Evolutionary conservation across 2,888 invertebrate genomes (phyloP).

Genomic region (Lottia gigantea): DNA sequence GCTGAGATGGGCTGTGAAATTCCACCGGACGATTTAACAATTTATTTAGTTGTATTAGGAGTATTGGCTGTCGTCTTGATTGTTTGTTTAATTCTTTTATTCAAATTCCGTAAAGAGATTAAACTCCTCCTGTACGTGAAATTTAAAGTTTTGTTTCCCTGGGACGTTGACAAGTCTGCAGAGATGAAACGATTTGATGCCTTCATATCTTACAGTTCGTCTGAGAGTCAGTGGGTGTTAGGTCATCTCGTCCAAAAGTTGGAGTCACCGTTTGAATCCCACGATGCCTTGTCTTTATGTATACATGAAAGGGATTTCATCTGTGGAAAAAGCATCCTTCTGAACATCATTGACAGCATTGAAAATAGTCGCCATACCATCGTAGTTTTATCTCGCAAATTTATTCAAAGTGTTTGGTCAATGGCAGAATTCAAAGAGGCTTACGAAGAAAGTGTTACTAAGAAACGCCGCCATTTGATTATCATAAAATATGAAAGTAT

Average conservation of each 20-base stretch:
- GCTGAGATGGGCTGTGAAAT: conserved; percentile 25
- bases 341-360: conserved; percentile 87
- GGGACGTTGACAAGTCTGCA: conserved; percentile 25
- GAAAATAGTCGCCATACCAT: conserved; percentile 86
- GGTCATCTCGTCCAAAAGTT: conserved; percentile 83
- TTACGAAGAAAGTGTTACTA: conserved; percentile 81
- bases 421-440: conserved; percentile 89
- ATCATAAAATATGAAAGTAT: conserved; percentile 86
- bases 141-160: conserved; percentile 53
- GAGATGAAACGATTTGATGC: conserved; percentile 76
- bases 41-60: conserved; percentile 16
- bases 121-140: conserved; percentile 48
- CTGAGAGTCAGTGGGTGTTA: conserved; percentile 87
- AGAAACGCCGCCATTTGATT: conserved; percentile 82
- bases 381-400: conserved; percentile 87
- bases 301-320: conserved; percentile 39
- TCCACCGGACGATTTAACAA: neutral
- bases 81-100: conserved; percentile 20
- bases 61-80: conserved; percentile 21
- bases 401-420: conserved; percentile 91
- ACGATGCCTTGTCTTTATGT: conserved; percentile 73
- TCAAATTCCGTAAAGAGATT: conserved; percentile 34
- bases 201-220: conserved; percentile 88
- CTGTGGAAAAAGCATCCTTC: conserved; percentile 73
- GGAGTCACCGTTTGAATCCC: conserved; percentile 85